Evolutionary conservation across 64 coral and sea anemone genomes (phyloP), one percentile per base, ranked within the genome.

Genomic region (Stichodactyla mertensii): DNA sequence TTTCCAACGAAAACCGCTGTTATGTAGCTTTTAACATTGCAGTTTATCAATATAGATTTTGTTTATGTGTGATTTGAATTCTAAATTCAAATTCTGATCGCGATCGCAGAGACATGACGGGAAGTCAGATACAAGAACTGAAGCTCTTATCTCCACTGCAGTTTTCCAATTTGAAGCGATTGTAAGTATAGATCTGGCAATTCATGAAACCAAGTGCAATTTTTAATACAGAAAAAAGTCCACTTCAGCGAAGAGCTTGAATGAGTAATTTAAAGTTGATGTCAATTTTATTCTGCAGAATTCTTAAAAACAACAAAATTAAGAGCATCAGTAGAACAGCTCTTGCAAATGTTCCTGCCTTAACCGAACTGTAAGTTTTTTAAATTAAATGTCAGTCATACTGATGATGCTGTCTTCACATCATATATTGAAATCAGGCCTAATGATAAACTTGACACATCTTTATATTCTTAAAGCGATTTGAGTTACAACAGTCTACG

Each of bases 361-460:
- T 85, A 52, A 61, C 12, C 20, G 83, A 85, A 9, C 55, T 85
- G 83, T 85, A 64, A 85, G 83, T 82, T 3, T 55, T 82, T 9
- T 18, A 12, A 82, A 36, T 45, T 51, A 0, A 23, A 8, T 23
- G 6, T 52, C 51, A 8, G 1, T 11, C 16, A 11, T 82, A 82
- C 28, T 51, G 16, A 82, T 6, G n/a, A 52, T 22, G 12, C 8
- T 16, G 18, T 16, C 28, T 19, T 51, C 31, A 52, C 52, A 7
- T 12, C 78, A 51, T 51, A 23, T 45, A 15, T 80, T 58, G 5
- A 10, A 52, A 18, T 16, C 15, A 51, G 8, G 54, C 55, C 5
- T 14, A 51, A 31, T 80, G 36, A 26, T 16, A 55, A 54, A 10
- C 18, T 15, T 82, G 52, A 24, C 4, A 54, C 53, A 52, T 74